Base-by-base conservation (phyloP, 2,113 vertebrate species). In the Trematomus loennbergii region DNA sequence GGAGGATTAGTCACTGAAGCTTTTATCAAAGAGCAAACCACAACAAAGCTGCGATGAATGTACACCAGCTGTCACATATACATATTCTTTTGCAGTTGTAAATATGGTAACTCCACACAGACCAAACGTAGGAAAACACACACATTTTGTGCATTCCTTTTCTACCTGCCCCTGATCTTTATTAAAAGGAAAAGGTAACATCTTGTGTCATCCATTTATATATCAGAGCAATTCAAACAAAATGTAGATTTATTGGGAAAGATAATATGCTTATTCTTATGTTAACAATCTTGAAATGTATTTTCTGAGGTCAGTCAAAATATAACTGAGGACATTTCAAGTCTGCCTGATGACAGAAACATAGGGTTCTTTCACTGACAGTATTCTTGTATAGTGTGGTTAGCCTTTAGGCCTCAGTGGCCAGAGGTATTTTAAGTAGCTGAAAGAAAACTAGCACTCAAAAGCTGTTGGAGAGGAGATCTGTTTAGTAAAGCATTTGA, bases 1-100 rank as follows among this genome's bases (percentile, higher is more conserved):
- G 64, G 33, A 83, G 73, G 74, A 87, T 88, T 79, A 81, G 73
- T 72, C 72, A 75, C 55, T 11, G 12, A 77, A 61, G 64, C 57
- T 45, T 66, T 17, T 53, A 75, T 81, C 63, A 77, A 72, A 79
- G 75, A 79, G 45, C 45, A 82, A 87, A 81, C 8, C 29, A 40
- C 50, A 50, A 59, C 70, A 71, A 78, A 82, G 54, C 64, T 36
- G 46, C 4, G 2, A 46, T 71, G n/a, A 61, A 43, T 22, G 12
- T 49, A 33, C 20, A 65, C 40, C 49, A 33, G 13, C 59, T 72
- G 36, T 49, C 57, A 71, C 18, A 55, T 55, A 55, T 3, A 57
- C 53, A 59, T 59, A 29, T 68, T 69, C 2, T 52, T 76, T 50
- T 25, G 48, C 40, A 60, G 59, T 16, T 54, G 4, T 12, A 61